A percentile compares a stretch with the other conserved stretches of the same genome.
phyloP scores from a whole-genome alignment of 2,113 vertebrate genomes.

The pig (Sus scrofa) region DNA sequence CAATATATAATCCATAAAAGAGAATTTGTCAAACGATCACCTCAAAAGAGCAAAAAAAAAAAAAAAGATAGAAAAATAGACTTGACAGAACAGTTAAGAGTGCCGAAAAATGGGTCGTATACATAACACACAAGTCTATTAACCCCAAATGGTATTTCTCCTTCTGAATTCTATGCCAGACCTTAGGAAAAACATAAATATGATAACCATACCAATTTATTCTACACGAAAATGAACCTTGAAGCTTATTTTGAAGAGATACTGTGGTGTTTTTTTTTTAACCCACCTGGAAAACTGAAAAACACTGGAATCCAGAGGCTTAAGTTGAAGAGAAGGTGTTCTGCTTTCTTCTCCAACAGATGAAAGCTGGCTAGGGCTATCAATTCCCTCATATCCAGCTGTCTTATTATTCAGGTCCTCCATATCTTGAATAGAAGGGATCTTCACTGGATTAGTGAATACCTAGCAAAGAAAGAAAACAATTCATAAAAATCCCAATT shows the following conservation, averaged over 20 bases:
- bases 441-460: slow-evolving; percentile 33
- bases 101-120: not conserved
- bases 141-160: slow-evolving; percentile 28
- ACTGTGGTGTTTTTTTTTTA: not conserved
- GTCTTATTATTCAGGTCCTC: slow-evolving; percentile 57
- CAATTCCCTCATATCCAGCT: slow-evolving; percentile 18
- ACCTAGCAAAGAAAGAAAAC: slow-evolving; percentile 68
- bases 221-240: not conserved
- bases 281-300: slow-evolving; percentile 75
- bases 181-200: slow-evolving; percentile 34
- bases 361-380: slow-evolving; percentile 25
- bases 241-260: not conserved
- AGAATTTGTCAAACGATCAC: not conserved
- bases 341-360: slow-evolving; percentile 64
- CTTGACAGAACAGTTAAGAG: not conserved
- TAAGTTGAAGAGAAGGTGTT: slow-evolving; percentile 48
- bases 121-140: not conserved
- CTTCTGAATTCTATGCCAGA: slow-evolving; percentile 19
- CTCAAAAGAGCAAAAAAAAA: slow-evolving; percentile 2
- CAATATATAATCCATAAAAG: not conserved
- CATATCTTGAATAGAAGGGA: slow-evolving; percentile 43
- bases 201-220: not conserved
- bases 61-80: not conserved
- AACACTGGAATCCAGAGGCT: slow-evolving; percentile 62
- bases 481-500: slow-evolving; percentile 66